These are phyloP conservation scores for Dendrophyllia cribrosa DNA, from an alignment of 64 coral and sea anemone species.

Conservation along the genomic window DNA sequence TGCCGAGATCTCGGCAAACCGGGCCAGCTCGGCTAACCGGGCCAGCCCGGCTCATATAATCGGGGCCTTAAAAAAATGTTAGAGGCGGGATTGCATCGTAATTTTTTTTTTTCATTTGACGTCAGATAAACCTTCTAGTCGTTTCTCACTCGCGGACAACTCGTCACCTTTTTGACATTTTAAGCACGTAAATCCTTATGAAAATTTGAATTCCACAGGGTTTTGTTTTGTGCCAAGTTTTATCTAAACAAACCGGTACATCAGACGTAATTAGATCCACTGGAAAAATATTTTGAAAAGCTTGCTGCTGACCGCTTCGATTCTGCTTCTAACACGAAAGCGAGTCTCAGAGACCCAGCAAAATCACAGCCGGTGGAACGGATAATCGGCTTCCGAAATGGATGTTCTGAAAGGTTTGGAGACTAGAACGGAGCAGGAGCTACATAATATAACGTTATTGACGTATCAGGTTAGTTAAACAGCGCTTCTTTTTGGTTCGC, in stretches of 20 bases:
- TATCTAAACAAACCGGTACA: not conserved
- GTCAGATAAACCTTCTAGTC: not conserved
- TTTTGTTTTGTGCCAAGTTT: not conserved
- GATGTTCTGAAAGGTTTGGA: conserved; percentile 32
- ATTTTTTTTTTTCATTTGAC: not conserved
- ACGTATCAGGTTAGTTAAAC: conserved; percentile 28
- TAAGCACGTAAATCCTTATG: conserved; percentile 11
- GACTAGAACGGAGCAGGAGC: conserved; percentile 26
- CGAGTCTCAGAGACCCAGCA: not conserved
- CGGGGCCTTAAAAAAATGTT: too few relatives aligned
- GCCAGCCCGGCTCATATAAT: too few relatives aligned
- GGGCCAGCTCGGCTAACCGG: too few relatives aligned
- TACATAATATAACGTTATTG: conserved; percentile 38
- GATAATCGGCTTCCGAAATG: not conserved
- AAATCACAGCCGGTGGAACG: not conserved
- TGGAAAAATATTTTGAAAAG: not conserved
- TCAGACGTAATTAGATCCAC: too few relatives aligned
- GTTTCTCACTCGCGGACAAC: not conserved
- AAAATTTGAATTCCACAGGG: not conserved
- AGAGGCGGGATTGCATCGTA: too few relatives aligned
- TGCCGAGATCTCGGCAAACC: too few relatives aligned
- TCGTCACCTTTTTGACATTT: not conserved
- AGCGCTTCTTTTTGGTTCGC: not conserved
- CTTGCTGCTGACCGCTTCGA: conserved; percentile 30
- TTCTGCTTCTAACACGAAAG: not conserved